Evolutionary conservation across 2,113 vertebrate species (phyloP).

Genomic region (Calonectris borealis): DNA sequence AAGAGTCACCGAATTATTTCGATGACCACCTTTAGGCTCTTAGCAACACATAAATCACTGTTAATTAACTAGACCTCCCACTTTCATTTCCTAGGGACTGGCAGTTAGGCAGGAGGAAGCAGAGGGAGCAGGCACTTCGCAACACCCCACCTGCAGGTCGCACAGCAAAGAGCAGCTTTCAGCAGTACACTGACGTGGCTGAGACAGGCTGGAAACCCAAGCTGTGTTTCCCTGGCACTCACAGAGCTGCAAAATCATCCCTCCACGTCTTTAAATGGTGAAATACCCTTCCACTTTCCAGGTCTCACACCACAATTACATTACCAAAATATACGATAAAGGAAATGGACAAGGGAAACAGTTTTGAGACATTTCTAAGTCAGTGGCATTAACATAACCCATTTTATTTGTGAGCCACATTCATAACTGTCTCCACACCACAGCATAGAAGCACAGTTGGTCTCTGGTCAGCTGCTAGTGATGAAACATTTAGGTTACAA

Average conservation of each 20-base stretch:
- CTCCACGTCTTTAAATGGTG: background rate
- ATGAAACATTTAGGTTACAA: background rate
- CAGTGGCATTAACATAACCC: background rate
- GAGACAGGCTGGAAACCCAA: background rate
- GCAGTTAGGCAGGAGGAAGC: background rate
- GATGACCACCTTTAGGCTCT: background rate
- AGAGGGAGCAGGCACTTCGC: background rate
- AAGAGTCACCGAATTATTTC: background rate
- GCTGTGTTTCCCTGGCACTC: background rate
- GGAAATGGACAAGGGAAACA: background rate
- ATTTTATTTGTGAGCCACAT: background rate
- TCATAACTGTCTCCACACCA: fast-evolving
- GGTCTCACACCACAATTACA: background rate
- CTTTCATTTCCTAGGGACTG: background rate
- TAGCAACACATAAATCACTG: background rate
- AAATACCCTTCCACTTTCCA: background rate
- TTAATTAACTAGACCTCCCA: background rate
- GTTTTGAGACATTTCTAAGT: background rate
- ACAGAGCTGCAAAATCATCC: background rate
- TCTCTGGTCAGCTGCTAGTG: background rate
- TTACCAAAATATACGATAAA: background rate
- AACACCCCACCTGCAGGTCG: background rate
- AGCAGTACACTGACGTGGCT: background rate
- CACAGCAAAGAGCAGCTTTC: background rate
- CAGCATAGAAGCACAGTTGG: background rate